Conservation (phyloP, 2,888 invertebrate genomes). For the Cybosia mesomella region DNA sequence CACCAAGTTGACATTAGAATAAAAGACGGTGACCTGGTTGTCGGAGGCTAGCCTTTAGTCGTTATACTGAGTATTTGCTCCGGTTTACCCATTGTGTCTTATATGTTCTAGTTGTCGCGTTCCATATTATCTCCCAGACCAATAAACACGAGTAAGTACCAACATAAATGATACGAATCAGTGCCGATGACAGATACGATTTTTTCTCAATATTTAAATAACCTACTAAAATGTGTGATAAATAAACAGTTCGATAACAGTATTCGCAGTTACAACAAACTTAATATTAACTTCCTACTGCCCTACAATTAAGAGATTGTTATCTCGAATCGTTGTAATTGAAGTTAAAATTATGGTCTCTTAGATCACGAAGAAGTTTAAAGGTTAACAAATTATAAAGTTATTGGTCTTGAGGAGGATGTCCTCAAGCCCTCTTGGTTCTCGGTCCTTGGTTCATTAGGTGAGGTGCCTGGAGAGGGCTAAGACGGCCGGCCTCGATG, state of each 20-base stretch:
- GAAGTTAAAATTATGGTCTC: constrained; percentile 54
- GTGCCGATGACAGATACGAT: constrained; percentile 56
- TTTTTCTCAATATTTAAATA: constrained; percentile 35
- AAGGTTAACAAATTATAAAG: constrained; percentile 60
- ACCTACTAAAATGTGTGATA: constrained; percentile 23
- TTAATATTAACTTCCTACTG: constrained; percentile 36
- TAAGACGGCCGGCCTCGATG: constrained; percentile 69
- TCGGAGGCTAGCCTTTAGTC: constrained; percentile 53
- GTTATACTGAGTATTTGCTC: constrained; percentile 67
- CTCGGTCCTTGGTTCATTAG: constrained; percentile 31
- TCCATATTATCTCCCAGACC: constrained; percentile 65
- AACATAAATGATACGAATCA: constrained; percentile 56
- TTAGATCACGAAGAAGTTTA: constrained; percentile 43
- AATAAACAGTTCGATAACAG: constrained; percentile 15
- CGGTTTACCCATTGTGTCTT: constrained; percentile 74
- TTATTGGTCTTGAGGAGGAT: constrained; percentile 52
- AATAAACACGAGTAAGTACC: constrained; percentile 60
- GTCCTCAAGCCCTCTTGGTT: constrained; percentile 48
- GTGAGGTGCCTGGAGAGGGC: constrained; percentile 50
- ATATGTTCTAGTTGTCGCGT: constrained; percentile 62
- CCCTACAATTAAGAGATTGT: constrained; percentile 56
- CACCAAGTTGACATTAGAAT: constrained; percentile 35
- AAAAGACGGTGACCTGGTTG: constrained; percentile 47
- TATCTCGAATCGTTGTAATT: constrained; percentile 44
- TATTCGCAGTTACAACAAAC: constrained; percentile 6